Conservation (phyloP, 2,113 vertebrate genomes). For the Tetrax tetrax region DNA sequence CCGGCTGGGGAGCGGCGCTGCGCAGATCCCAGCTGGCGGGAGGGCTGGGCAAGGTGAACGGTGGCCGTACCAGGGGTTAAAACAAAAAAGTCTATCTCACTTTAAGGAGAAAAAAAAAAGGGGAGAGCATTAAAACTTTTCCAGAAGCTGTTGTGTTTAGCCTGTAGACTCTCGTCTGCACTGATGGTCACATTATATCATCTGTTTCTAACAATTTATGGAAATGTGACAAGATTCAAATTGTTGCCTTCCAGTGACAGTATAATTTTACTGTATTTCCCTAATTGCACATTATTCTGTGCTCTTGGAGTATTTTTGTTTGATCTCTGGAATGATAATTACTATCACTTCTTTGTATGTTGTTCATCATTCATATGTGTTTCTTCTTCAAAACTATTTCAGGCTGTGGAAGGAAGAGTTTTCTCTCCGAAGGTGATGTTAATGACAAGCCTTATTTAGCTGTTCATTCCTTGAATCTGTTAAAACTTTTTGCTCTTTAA, state of each 20-base stretch:
- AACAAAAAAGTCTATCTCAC: no score
- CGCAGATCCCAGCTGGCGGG: rapidly evolving
- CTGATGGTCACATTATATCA: neutral
- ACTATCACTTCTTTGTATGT: neutral
- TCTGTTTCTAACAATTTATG: slow-evolving; percentile 7
- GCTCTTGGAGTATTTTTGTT: slow-evolving; percentile 41
- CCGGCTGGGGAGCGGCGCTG: neutral
- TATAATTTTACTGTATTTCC: slow-evolving; percentile 39
- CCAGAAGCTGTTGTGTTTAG: neutral
- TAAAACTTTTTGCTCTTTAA: neutral
- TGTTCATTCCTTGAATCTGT: neutral
- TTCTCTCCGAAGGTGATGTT: neutral
- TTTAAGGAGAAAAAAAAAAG: neutral
- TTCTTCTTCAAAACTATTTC: neutral
- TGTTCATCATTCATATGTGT: neutral
- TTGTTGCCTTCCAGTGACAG: slow-evolving; percentile 18
- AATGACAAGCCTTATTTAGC: neutral
- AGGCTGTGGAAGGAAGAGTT: neutral
- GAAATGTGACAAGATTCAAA: slow-evolving; percentile 38
- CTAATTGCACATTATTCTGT: slow-evolving; percentile 20
- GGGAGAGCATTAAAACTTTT: neutral
- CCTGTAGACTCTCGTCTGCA: neutral
- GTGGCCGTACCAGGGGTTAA: no score
- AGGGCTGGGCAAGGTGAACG: neutral
- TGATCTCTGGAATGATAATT: slow-evolving; percentile 55